These are phyloP conservation scores for Notiomystis cincta DNA, from an alignment of 2,113 vertebrate species.

Conservation along the genomic window DNA sequence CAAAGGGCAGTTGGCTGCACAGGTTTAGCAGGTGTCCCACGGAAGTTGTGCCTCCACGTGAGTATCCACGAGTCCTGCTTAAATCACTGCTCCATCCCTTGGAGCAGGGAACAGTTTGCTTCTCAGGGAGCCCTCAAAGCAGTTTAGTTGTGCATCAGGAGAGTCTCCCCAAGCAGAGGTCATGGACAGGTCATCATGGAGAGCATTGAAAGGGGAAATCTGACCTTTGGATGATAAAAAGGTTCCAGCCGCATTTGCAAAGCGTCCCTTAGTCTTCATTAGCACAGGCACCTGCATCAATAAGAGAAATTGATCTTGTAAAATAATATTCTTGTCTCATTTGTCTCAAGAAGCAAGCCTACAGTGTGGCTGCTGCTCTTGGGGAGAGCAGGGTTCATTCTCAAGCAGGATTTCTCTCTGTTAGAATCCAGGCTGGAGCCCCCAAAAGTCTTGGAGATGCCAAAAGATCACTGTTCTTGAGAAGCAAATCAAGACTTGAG, in stretches of 20 bases:
- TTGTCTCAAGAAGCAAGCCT: not conserved
- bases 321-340: not conserved
- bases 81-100: not conserved
- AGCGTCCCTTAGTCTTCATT: conserved; percentile 5
- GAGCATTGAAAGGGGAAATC: not conserved
- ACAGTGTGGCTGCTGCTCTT: not conserved
- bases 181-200: not conserved
- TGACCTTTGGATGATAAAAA: conserved; percentile 4
- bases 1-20: not conserved
- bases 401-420: not conserved
- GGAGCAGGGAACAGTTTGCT: not conserved
- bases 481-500: not conserved
- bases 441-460: not conserved
- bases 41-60: not conserved
- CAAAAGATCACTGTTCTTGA: not conserved
- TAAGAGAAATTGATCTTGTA: not conserved
- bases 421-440: not conserved
- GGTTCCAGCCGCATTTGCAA: not conserved
- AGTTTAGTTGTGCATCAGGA: not conserved
- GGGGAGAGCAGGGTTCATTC: not conserved
- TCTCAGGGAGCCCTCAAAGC: not conserved
- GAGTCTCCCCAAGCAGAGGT: not conserved
- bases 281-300: not conserved
- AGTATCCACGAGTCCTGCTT: not conserved
- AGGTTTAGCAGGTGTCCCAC: not conserved